These are phyloP conservation scores for Apodemia zela DNA, from an alignment of 2,888 invertebrate species.

Conservation along the genomic window DNA sequence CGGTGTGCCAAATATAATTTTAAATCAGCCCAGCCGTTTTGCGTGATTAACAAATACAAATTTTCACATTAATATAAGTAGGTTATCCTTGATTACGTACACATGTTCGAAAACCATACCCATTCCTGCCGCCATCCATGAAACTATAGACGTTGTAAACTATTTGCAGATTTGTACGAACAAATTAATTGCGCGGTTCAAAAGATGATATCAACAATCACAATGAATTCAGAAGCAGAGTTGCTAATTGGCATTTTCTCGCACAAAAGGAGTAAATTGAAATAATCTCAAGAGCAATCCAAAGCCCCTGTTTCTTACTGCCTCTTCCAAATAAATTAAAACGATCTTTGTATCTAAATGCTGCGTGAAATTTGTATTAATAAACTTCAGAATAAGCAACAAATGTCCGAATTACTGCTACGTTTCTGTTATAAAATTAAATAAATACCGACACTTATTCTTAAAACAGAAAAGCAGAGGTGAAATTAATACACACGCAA, in stretches of 20 bases:
- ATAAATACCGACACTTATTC: background rate
- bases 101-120: no score
- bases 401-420: background rate
- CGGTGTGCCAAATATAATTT: no score
- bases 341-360: slow-evolving; percentile 17
- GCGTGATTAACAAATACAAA: no score
- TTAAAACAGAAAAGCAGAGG: no score
- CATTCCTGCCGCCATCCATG: no score
- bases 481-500: no score
- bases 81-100: no score
- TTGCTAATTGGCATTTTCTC: slow-evolving; percentile 16
- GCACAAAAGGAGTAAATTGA: slow-evolving; percentile 15
- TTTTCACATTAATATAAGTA: no score
- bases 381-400: slow-evolving; percentile 5
- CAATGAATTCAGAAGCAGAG: slow-evolving; percentile 11
- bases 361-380: slow-evolving; percentile 11
- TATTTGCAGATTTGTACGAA: background rate
- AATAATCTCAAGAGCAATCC: slow-evolving; percentile 16
- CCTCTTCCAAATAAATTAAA: slow-evolving; percentile 12
- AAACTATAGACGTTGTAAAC: background rate
- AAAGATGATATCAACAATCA: slow-evolving; percentile 13
- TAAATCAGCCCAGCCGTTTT: no score
- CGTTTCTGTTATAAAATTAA: background rate
- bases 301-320: slow-evolving; percentile 13
- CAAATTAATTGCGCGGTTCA: slow-evolving; percentile 15